Evolutionary conservation across 2,113 vertebrate genomes (phyloP).

Genomic region (Acinonyx jubatus): DNA sequence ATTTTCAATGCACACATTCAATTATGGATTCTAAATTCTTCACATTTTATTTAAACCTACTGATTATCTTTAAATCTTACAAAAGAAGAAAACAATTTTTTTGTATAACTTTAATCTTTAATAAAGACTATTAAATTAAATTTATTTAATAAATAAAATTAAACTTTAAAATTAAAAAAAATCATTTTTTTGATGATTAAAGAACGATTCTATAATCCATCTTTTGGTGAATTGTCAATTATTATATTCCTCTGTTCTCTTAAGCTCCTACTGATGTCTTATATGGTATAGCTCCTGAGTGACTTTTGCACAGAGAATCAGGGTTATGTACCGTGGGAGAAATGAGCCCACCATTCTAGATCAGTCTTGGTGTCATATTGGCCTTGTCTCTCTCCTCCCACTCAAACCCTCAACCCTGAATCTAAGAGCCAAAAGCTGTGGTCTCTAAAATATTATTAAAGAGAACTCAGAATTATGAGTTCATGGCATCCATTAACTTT

Average conservation of each 20-base stretch:
- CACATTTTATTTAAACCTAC: neutral
- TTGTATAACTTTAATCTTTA: neutral
- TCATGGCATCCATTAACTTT: neutral
- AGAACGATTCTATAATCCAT: neutral
- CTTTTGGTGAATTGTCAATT: neutral
- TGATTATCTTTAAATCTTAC: slow-evolving; percentile 12
- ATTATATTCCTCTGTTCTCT: neutral
- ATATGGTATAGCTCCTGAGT: neutral
- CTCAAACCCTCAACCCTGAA: neutral
- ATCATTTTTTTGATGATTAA: neutral
- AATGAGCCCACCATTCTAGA: neutral
- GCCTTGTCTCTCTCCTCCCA: neutral
- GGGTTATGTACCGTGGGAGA: neutral
- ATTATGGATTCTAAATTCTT: neutral
- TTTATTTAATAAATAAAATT: too few species aligned
- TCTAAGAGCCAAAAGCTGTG: neutral
- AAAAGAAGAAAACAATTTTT: neutral
- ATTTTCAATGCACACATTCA: neutral
- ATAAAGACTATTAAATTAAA: neutral
- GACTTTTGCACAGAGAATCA: neutral
- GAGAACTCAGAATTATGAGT: neutral
- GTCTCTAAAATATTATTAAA: neutral
- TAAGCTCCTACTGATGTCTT: neutral
- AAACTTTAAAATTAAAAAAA: too few species aligned
- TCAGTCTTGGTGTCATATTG: neutral